These are phyloP conservation scores for Cosmorhoe ocellata DNA, from an alignment of 2,888 invertebrate species.

Conservation along the genomic window DNA sequence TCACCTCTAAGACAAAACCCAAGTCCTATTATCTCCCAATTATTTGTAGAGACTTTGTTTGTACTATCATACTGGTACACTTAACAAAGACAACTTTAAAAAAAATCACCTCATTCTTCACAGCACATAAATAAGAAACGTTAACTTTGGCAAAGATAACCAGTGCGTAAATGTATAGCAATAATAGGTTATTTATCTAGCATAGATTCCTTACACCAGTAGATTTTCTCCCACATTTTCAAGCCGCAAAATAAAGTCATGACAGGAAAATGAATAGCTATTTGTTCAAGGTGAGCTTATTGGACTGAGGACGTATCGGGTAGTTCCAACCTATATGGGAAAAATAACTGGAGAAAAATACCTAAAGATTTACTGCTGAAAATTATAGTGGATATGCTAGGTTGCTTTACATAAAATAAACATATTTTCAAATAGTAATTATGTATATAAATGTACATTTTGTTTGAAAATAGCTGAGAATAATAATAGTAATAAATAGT, in stretches of 20 bases:
- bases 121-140: conserved; percentile 33
- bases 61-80: no score
- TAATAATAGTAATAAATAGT: no score
- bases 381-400: background rate
- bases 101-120: conserved; percentile 23
- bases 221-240: conserved; percentile 52
- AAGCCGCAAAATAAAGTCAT: conserved; percentile 44
- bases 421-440: no score
- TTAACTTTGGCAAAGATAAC: conserved; percentile 44
- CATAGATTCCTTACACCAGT: conserved; percentile 58
- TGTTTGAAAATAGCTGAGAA: no score
- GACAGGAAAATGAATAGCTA: conserved; percentile 58
- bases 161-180: conserved; percentile 28
- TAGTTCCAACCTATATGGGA: background rate
- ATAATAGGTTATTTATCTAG: conserved; percentile 60
- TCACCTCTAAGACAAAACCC: no score
- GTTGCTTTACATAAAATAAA: no score
- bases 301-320: conserved; percentile 26
- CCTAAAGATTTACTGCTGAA: background rate
- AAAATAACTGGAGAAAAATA: background rate
- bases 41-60: no score
- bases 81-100: background rate
- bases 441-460: no score
- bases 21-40: no score
- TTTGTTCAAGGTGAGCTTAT: conserved; percentile 58